Base-by-base conservation (phyloP, 1,140 invertebrate genomes). In the Drosophila erecta region DNA sequence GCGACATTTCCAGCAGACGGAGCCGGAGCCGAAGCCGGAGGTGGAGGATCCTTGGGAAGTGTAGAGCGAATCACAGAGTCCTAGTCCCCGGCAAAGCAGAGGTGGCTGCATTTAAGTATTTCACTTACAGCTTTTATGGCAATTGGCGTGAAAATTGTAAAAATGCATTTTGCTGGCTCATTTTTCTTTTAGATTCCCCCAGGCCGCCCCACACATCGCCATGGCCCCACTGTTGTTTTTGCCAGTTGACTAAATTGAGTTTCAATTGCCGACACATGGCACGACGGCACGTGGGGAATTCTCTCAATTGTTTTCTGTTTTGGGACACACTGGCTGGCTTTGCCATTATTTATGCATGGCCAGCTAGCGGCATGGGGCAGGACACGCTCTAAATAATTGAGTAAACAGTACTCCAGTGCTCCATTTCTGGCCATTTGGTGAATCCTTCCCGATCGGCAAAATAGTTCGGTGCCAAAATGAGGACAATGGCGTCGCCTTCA, bases 121-220 rank as follows among this genome's bases (percentile, higher is more conserved):
- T 87, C 83, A 87, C 83, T 87, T 87, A 87, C 84, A 65, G 83
- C 83, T 89, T 89, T 86, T 81, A 86, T 89, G 75, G 75, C 83
- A 87, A 87, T 89, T 87, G 83, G 83, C 79, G 83, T 87, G 83
- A 87, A 87, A 87, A 89, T 87, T 87, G 83, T 86, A 89, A 79
- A 70, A 84, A 81, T 87, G 83, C 84, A 87, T 87, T 86, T 79
- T 79, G 46, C 57, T 53, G 74, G 30, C 74, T 61, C 65, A 77
- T 55, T 71, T 69, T 60, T 76, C 47, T 41, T 56, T 53, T 61
- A 38, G 41, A 38, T 51, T 51, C 55, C 43, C 30, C 54, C 10
- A 17, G 17, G 14, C 5, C 24, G 24, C 24, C 24, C 4, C 24
- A 24, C 24, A 24, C 24, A 4, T 5, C 24, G 24, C 24, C 24